Percentiles rank a stretch among this genome's conserved stretches.
These are phyloP conservation scores for Pollenia amentaria DNA, from an alignment of 2,888 invertebrate species.

Conservation along the genomic window DNA sequence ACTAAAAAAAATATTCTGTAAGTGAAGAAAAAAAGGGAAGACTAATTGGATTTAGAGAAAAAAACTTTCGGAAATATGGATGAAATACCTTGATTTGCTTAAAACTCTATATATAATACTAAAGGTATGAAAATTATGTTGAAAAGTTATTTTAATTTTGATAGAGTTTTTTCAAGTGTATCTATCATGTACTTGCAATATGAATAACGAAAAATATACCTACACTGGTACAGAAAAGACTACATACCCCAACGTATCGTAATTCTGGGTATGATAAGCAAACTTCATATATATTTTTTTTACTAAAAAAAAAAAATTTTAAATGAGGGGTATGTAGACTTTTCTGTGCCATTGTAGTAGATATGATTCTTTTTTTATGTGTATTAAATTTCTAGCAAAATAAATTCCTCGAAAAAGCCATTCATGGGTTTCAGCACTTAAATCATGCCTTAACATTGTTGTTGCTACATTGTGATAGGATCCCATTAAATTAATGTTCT, in stretches of 20 bases:
- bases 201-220: conserved; percentile 21
- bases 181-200: background rate
- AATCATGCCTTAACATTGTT: conserved; percentile 27
- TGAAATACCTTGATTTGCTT: too few relatives aligned
- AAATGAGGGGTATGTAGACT: background rate
- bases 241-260: too few relatives aligned
- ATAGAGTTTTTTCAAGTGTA: conserved; percentile 27
- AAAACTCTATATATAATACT: too few relatives aligned
- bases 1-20: conserved; percentile 7
- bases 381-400: conserved; percentile 40
- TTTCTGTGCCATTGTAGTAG: too few relatives aligned
- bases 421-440: conserved; percentile 47
- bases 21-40: too few relatives aligned
- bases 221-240: too few relatives aligned
- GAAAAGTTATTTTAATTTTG: background rate
- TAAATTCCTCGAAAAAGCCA: conserved; percentile 39
- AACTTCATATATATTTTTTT: too few relatives aligned
- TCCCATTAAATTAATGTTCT: conserved; percentile 54
- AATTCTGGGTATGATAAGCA: too few relatives aligned
- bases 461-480: conserved; percentile 25
- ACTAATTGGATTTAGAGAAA: too few relatives aligned
- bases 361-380: conserved; percentile 18
- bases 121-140: too few relatives aligned
- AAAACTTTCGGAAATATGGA: too few relatives aligned
- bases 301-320: too few relatives aligned